phyloP scores from a whole-genome alignment of 35 echinoderm and acorn worm genomes.

The Heliocidaris tuberculata region DNA sequence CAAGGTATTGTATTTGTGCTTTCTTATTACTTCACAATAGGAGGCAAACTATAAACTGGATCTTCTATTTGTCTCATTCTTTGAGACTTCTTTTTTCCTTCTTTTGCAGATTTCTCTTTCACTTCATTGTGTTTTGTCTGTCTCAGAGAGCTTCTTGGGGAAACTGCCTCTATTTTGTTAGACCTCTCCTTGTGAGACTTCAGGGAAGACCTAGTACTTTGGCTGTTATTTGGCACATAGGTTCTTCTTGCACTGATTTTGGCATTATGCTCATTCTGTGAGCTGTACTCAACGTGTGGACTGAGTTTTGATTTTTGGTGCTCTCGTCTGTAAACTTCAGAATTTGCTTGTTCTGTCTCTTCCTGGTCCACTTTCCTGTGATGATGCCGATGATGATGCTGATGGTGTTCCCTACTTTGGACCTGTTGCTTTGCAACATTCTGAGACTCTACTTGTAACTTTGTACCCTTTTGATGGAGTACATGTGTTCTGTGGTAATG shows the following conservation, averaged over 20 bases:
- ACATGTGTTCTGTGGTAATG: not conserved
- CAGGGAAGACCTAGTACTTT: not conserved
- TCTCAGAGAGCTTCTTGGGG: not conserved
- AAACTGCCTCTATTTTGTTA: not conserved
- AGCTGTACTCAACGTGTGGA: slow-evolving; percentile 8
- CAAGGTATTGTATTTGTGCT: not conserved
- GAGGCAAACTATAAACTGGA: slow-evolving; percentile 14
- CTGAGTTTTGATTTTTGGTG: not conserved
- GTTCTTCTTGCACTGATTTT: slow-evolving; percentile 23
- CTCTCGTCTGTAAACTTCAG: not conserved
- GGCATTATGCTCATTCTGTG: slow-evolving; percentile 17
- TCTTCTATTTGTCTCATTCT: not conserved
- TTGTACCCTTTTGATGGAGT: not conserved
- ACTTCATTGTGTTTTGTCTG: not conserved
- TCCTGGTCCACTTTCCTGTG: not conserved
- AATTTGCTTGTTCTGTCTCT: not conserved
- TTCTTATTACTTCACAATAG: not conserved
- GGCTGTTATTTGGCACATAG: not conserved
- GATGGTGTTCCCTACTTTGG: not conserved
- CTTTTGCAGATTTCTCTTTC: not conserved
- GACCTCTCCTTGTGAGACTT: not conserved
- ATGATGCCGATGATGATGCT: slow-evolving; percentile 4
- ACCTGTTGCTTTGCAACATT: not conserved
- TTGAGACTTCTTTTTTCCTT: not conserved
- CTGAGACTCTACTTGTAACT: not conserved